Conservation (phyloP, 2,797 vertebrate species). For the Rallus crepitans region DNA sequence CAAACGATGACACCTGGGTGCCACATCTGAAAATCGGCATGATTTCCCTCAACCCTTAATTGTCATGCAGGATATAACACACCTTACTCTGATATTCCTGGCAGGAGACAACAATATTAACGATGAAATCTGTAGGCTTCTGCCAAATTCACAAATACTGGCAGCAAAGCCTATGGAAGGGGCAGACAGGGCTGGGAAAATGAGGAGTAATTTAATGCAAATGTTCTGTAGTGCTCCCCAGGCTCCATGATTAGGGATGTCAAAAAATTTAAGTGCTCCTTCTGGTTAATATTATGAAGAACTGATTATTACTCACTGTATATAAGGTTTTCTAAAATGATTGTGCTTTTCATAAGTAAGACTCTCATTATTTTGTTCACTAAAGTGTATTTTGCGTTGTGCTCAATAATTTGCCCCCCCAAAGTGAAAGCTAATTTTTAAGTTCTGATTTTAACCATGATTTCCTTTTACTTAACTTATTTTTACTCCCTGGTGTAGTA, state of each 20-base stretch:
- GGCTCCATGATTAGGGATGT: constrained; percentile 79
- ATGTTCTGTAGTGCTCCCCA: constrained; percentile 76
- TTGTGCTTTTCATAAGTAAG: constrained; percentile 52
- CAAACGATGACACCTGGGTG: constrained; percentile 54
- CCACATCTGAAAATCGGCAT: background rate
- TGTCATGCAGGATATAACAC: constrained; percentile 58
- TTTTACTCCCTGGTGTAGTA: constrained; percentile 59
- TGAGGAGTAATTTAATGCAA: constrained; percentile 84
- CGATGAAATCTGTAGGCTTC: constrained; percentile 65
- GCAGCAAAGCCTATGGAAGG: constrained; percentile 73
- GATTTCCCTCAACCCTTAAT: constrained; percentile 43
- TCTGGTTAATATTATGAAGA: constrained; percentile 77
- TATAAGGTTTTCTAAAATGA: constrained; percentile 63
- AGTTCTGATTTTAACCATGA: constrained; percentile 50
- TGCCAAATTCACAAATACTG: constrained; percentile 77
- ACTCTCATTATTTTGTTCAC: constrained; percentile 57
- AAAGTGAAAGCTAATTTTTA: constrained; percentile 61
- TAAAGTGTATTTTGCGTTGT: constrained; percentile 59
- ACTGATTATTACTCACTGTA: constrained; percentile 73
- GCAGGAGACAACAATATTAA: constrained; percentile 77
- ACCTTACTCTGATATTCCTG: constrained; percentile 68
- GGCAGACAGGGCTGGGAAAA: constrained; percentile 72
- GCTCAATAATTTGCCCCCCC: constrained; percentile 23
- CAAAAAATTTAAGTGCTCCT: constrained; percentile 78
- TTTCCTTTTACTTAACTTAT: constrained; percentile 69